Evolutionary conservation across 2,113 vertebrate genomes (phyloP).

Genomic region (Pao palembangensis): DNA sequence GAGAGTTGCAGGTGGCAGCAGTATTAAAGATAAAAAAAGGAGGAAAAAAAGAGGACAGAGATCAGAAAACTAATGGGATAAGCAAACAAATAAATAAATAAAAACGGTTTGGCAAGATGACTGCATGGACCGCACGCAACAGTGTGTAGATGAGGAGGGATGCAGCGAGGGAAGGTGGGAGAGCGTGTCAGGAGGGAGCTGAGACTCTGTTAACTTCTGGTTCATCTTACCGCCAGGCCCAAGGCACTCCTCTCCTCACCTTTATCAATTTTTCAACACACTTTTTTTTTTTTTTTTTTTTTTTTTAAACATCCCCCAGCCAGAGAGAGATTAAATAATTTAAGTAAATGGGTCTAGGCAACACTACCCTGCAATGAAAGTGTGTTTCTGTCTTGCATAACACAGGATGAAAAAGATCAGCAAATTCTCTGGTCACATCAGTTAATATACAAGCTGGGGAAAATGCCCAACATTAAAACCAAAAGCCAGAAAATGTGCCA

Average conservation of each 20-base stretch:
- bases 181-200: constrained; percentile 29
- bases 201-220: constrained; percentile 65
- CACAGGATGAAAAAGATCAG: constrained; percentile 17
- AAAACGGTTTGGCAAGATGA: constrained; percentile 55
- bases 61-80: constrained; percentile 58
- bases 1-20: constrained; percentile 10
- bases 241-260: constrained; percentile 67
- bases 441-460: not conserved
- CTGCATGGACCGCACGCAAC: not conserved
- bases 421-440: no score
- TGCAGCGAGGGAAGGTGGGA: constrained; percentile 11
- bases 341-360: constrained; percentile 47
- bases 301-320: constrained; percentile 63
- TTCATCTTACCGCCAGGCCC: constrained; percentile 68
- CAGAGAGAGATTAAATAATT: constrained; percentile 75
- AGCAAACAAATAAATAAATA: constrained; percentile 37
- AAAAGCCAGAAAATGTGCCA: not conserved
- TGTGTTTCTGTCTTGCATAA: constrained; percentile 40
- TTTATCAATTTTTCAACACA: constrained; percentile 80
- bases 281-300: constrained; percentile 58
- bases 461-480: constrained; percentile 2
- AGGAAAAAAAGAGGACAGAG: constrained; percentile 52
- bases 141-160: constrained; percentile 31
- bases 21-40: constrained; percentile 61
- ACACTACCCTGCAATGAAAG: constrained; percentile 62